Percentiles rank a stretch among this genome's conserved stretches.
These are phyloP conservation scores for Craseonycteris thonglongyai DNA, from an alignment of 2,113 vertebrate genomes.

Conservation along the genomic window DNA sequence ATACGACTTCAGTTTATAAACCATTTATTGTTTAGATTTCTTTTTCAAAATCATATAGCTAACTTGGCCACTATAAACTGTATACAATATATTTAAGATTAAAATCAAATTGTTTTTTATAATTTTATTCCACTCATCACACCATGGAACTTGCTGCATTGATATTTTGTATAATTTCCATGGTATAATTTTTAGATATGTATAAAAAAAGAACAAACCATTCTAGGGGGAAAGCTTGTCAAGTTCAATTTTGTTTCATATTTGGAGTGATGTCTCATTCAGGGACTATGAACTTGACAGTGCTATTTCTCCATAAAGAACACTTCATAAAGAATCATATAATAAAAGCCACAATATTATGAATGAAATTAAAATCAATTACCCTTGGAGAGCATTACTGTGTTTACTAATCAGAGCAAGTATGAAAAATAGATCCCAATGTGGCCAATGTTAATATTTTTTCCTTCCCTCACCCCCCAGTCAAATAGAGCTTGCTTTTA, in stretches of 20 bases:
- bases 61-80: background rate
- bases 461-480: background rate
- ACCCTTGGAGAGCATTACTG: slow-evolving; percentile 22
- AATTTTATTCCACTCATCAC: slow-evolving; percentile 10
- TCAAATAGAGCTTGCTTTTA: slow-evolving; percentile 11
- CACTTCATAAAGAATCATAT: slow-evolving; percentile 2
- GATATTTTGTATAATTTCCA: background rate
- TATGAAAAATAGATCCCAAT: background rate
- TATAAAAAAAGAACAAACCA: slow-evolving; percentile 46
- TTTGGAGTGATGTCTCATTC: slow-evolving; percentile 54
- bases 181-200: slow-evolving; percentile 24
- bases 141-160: background rate
- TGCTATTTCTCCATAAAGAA: slow-evolving; percentile 37
- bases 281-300: slow-evolving; percentile 26
- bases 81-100: background rate
- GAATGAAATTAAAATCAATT: slow-evolving; percentile 60
- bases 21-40: background rate
- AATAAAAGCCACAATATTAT: slow-evolving; percentile 20
- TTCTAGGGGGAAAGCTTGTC: background rate
- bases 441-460: background rate
- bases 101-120: slow-evolving; percentile 25
- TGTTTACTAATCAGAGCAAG: slow-evolving; percentile 51
- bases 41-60: background rate
- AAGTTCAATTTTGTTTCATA: slow-evolving; percentile 41
- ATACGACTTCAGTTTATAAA: slow-evolving; percentile 1